Evolutionary conservation across 1,140 invertebrate species (phyloP).

Genomic region (Pseudachorutes palmiensis): DNA sequence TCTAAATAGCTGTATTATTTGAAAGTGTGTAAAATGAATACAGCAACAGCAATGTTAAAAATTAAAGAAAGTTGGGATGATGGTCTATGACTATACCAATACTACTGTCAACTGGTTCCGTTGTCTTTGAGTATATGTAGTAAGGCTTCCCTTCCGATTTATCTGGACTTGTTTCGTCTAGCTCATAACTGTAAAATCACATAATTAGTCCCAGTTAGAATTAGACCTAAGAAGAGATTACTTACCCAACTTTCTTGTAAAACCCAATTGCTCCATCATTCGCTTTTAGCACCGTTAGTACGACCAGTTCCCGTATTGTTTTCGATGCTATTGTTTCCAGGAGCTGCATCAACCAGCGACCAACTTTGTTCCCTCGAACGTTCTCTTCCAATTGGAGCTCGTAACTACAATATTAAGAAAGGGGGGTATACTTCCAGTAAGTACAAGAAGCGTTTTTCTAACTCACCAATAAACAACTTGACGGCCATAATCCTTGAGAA

Average conservation of each 20-base stretch:
- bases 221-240: not conserved
- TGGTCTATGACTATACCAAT: no score
- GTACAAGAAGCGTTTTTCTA: not conserved
- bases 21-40: no score
- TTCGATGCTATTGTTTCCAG: not conserved
- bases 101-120: no score
- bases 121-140: not conserved
- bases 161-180: slow-evolving; percentile 1
- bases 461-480: slow-evolving; percentile 1
- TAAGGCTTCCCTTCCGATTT: not conserved
- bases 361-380: not conserved
- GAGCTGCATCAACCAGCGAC: not conserved
- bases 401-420: not conserved
- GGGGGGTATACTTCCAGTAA: no score
- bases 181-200: not conserved
- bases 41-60: no score
- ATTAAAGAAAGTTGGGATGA: no score
- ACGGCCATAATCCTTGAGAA: not conserved
- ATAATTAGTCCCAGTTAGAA: not conserved
- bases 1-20: no score
- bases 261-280: not conserved
- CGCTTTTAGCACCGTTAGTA: not conserved
- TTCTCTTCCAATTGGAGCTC: not conserved
- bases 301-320: not conserved
- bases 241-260: slow-evolving; percentile 1